Base-by-base conservation (phyloP, 1,140 invertebrate species). In the Galendromus occidentalis region DNA sequence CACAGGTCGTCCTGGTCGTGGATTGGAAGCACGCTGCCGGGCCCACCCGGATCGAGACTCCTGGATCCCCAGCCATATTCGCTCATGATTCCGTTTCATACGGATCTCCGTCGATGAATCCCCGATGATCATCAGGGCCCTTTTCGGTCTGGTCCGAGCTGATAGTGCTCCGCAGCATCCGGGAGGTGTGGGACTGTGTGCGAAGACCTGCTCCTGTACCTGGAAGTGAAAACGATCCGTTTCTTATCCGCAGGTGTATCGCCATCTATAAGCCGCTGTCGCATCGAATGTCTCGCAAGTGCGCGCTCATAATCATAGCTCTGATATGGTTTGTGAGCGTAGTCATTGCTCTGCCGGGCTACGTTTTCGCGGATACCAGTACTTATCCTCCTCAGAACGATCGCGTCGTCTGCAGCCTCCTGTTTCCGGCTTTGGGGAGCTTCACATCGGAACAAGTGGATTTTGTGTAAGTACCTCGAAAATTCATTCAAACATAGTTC, bases 181-280 rank as follows among this genome's bases (percentile, higher is more conserved):
- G n/a, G n/a, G n/a, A n/a, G n/a, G n/a, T n/a, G n/a, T n/a, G n/a
- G n/a, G n/a, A n/a, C n/a, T n/a, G n/a, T n/a, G n/a, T n/a, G n/a
- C n/a, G n/a, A n/a, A n/a, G n/a, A n/a, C n/a, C n/a, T 39, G 9
- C 33, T 39, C 9, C 33, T 4, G 33, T 6, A 4, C 4, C 33
- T 39, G 4, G 4, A 4, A 9, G 33, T 39, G 33, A 39, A 39
- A 6, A 6, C 4, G 4, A 39, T 39, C 9, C 33, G 25, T 59
- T 25, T 17, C 25, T 59, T 14, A 47, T 59, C n/a, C 25, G 14
- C 51, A 59, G 51, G 33, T 59, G 51, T 33, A 59, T 59, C 51
- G 51, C 51, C 12, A 59, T 59, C 33, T 59, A 59, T 33, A 59
- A 59, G 6, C 51, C 51, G 22, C 51, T 59, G 22, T 59, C 51